These are phyloP conservation scores for Numida meleagris DNA, from an alignment of 2,113 vertebrate genomes.

Conservation along the genomic window DNA sequence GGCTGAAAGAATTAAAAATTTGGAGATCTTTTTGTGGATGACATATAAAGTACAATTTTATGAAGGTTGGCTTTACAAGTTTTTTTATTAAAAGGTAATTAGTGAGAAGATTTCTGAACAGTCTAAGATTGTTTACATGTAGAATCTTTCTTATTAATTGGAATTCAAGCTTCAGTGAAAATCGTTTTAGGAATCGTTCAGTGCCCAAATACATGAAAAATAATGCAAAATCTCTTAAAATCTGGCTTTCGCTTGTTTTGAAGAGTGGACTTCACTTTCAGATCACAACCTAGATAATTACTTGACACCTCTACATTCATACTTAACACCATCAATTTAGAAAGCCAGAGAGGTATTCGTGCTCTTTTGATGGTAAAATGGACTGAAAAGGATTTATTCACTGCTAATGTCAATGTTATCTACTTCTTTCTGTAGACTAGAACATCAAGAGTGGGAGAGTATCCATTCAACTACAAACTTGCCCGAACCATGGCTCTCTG, in stretches of 20 bases:
- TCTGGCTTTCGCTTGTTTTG: neutral
- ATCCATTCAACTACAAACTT: neutral
- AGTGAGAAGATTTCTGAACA: neutral
- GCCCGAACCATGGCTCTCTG: neutral
- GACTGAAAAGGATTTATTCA: neutral
- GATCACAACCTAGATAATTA: neutral
- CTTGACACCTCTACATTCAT: neutral
- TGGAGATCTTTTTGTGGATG: neutral
- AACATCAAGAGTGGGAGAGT: neutral
- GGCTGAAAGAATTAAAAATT: neutral
- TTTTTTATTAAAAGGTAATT: neutral
- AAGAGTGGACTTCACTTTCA: neutral
- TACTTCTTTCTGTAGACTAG: neutral
- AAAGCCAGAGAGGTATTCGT: neutral
- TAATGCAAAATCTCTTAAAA: neutral
- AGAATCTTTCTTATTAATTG: slow-evolving; percentile 37
- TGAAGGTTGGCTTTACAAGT: neutral
- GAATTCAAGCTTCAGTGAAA: slow-evolving; percentile 33
- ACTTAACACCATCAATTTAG: neutral
- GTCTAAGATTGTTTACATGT: neutral
- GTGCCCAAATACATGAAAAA: neutral
- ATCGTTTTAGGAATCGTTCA: slow-evolving; percentile 17
- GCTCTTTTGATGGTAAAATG: neutral
- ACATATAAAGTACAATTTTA: neutral
- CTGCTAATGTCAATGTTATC: neutral